These are phyloP conservation scores for Dicranocentrus wangi DNA, from an alignment of 2,888 invertebrate species.

Conservation along the genomic window DNA sequence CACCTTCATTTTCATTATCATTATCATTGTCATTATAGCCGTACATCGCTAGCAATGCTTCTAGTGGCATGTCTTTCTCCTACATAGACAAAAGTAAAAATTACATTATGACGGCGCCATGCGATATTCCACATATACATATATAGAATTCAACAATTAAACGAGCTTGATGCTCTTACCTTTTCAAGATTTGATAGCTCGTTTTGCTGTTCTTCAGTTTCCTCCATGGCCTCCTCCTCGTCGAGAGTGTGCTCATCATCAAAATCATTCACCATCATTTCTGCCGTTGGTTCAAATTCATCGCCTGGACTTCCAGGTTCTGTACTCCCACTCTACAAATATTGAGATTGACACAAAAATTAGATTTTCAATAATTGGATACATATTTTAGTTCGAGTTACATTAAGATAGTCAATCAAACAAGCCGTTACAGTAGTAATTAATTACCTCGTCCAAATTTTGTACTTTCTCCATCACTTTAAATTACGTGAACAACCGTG, in stretches of 20 bases:
- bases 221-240: constrained; percentile 96
- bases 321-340: constrained; percentile 27
- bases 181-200: constrained; percentile 91
- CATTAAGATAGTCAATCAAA: neutral
- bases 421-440: neutral
- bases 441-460: constrained; percentile 55
- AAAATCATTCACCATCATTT: constrained; percentile 98
- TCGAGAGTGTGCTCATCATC: constrained; percentile 97
- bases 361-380: neutral
- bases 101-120: neutral
- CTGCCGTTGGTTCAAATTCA: constrained; percentile 92
- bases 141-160: constrained; percentile 15
- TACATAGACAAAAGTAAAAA: constrained; percentile 73
- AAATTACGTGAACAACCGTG: constrained; percentile 12
- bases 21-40: constrained; percentile 79
- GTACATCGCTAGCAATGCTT: constrained; percentile 92
- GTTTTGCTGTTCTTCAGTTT: constrained; percentile 89
- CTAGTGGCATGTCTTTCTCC: constrained; percentile 97
- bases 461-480: constrained; percentile 63
- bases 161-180: constrained; percentile 75
- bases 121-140: neutral
- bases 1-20: constrained; percentile 64
- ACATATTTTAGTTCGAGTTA: neutral
- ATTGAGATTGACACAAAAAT: no score
- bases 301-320: constrained; percentile 72